Evolutionary conservation across 2,797 vertebrate species (phyloP).

Genomic region (Pogonophryne albipinna): DNA sequence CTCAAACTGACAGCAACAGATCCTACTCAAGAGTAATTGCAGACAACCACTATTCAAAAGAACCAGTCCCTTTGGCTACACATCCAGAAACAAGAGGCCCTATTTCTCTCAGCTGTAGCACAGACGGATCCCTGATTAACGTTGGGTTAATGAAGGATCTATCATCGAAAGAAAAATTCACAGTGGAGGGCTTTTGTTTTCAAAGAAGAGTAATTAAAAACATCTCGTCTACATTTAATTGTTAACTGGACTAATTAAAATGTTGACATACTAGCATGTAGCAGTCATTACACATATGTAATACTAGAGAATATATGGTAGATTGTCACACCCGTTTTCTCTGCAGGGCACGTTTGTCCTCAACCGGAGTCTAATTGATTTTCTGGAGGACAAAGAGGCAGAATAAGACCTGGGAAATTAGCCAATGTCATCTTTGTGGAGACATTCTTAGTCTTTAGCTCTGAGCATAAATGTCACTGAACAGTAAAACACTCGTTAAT

Average conservation of each 20-base stretch:
- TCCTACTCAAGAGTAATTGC: constrained; percentile 67
- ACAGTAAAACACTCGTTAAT: constrained; percentile 79
- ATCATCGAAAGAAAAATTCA: not conserved
- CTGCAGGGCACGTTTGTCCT: constrained; percentile 30
- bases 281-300: not conserved
- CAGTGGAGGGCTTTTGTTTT: not conserved
- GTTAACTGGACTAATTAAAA: constrained; percentile 6
- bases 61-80: constrained; percentile 47
- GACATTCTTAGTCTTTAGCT: constrained; percentile 67
- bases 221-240: not conserved
- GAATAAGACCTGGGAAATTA: constrained; percentile 63
- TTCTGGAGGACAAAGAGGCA: constrained; percentile 34
- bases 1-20: constrained; percentile 66
- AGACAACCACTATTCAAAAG: constrained; percentile 55
- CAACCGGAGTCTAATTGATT: constrained; percentile 47
- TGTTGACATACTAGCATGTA: not conserved
- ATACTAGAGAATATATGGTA: not conserved
- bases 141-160: constrained; percentile 19
- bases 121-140: constrained; percentile 37
- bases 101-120: constrained; percentile 19
- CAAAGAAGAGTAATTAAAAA: not conserved
- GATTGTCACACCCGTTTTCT: not conserved
- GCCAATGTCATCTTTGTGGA: constrained; percentile 58
- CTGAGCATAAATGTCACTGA: constrained; percentile 78
- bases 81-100: constrained; percentile 31